A percentile compares a stretch with the other conserved stretches of the same genome.
Conservation (phyloP, 2,888 invertebrate species). For the Hydropsyche betteni region DNA sequence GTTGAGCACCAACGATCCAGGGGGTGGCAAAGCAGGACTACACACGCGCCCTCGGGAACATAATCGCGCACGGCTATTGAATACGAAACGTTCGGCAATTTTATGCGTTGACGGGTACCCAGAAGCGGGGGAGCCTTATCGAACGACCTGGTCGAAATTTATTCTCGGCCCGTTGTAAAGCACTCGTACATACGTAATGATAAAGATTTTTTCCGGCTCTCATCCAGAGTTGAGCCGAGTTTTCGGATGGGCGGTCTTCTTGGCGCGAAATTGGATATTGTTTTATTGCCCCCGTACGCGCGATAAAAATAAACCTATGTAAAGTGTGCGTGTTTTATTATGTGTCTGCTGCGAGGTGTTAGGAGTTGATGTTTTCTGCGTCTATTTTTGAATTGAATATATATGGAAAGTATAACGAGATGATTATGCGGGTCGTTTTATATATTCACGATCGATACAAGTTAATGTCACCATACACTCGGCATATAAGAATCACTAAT, state of each 20-base stretch:
- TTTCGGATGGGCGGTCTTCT: background rate
- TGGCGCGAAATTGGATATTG: constrained; percentile 27
- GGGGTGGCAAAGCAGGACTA: too few species aligned
- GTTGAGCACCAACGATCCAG: too few species aligned
- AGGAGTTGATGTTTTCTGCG: too few species aligned
- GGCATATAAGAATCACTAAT: too few species aligned
- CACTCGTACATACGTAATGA: constrained; percentile 28
- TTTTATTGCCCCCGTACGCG: constrained; percentile 29
- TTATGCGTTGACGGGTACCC: constrained; percentile 8
- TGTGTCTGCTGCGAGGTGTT: background rate
- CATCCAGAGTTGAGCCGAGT: background rate
- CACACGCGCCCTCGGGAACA: constrained; percentile 2
- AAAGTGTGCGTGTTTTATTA: background rate
- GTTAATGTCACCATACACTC: too few species aligned
- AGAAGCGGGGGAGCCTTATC: background rate
- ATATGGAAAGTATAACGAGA: too few species aligned
- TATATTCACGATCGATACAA: too few species aligned
- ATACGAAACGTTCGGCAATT: constrained; percentile 30
- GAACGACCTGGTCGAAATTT: constrained; percentile 24
- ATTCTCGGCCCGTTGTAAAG: constrained; percentile 23
- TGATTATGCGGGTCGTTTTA: too few species aligned
- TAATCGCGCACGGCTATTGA: constrained; percentile 30
- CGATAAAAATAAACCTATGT: constrained; percentile 20
- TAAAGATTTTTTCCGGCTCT: constrained; percentile 13
- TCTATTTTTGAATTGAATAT: too few species aligned